These are phyloP conservation scores for Protobothrops flavoviridis DNA, from an alignment of 2,113 vertebrate genomes.

Conservation along the genomic window DNA sequence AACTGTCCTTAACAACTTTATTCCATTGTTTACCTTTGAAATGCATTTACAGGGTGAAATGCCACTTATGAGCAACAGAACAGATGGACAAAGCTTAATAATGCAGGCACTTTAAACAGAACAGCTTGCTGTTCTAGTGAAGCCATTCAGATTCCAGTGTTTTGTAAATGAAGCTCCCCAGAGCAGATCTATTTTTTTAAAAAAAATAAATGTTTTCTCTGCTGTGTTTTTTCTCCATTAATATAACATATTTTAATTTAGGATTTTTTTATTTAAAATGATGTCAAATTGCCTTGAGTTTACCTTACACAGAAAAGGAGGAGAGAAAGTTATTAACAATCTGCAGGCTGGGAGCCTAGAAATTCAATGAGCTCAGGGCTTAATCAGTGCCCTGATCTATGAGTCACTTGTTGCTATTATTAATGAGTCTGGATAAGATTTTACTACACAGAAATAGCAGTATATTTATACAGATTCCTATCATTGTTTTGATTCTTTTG, in stretches of 20 bases:
- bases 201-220: slow-evolving; percentile 16
- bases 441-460: not conserved
- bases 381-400: not conserved
- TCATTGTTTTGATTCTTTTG: not conserved
- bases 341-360: not conserved
- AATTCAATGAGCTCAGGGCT: not conserved
- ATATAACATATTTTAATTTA: not conserved
- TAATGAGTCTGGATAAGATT: not conserved
- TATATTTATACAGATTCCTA: not conserved
- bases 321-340: not conserved
- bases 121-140: not conserved
- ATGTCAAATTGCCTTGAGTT: not conserved
- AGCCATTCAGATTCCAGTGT: slow-evolving; percentile 6
- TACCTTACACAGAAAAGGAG: not conserved
- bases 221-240: not conserved
- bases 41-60: slow-evolving; percentile 15
- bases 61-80: not conserved
- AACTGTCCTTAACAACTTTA: not conserved
- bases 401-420: not conserved
- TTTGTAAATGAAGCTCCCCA: slow-evolving; percentile 24
- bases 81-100: slow-evolving; percentile 32
- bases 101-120: slow-evolving; percentile 27
- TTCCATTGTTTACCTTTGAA: not conserved
- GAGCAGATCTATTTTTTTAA: slow-evolving; percentile 3
- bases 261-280: not conserved